Conservation (phyloP, 2,113 vertebrate species). For the Eudyptes chrysolophus region DNA sequence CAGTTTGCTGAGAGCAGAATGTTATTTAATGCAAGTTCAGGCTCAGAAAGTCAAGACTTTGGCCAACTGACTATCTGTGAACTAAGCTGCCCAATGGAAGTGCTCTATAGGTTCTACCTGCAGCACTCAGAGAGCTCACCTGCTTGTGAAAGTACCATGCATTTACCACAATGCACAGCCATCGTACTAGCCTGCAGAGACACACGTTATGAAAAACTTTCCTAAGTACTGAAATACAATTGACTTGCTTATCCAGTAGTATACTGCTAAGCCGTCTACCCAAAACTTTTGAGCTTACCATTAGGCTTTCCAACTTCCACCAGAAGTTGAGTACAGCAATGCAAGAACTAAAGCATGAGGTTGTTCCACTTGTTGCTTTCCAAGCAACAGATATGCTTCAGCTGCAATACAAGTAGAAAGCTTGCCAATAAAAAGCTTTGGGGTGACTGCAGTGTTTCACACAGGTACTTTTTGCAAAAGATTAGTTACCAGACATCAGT, state of each 20-base stretch:
- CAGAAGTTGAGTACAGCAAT: not conserved
- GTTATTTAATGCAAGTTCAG: not conserved
- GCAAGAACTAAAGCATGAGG: not conserved
- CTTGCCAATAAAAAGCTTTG: not conserved
- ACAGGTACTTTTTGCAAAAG: not conserved
- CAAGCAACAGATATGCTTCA: not conserved
- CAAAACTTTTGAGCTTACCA: not conserved
- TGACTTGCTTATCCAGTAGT: not conserved
- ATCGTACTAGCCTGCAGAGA: not conserved
- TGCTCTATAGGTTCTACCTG: not conserved
- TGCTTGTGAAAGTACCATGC: not conserved
- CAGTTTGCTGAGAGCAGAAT: not conserved
- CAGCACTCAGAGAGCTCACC: not conserved
- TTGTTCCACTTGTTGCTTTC: not conserved
- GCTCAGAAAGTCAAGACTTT: not conserved
- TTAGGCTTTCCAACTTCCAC: not conserved
- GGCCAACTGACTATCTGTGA: not conserved
- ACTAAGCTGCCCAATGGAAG: not conserved
- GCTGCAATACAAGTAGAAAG: not conserved
- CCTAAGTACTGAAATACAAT: not conserved
- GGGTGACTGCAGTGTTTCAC: not conserved
- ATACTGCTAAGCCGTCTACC: not conserved
- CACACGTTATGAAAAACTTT: accelerated
- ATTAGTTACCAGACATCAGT: not conserved
- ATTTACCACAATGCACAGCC: not conserved